Evolutionary conservation across 2,888 invertebrate genomes (phyloP).

Genomic region (Drosophila suboccidentalis): DNA sequence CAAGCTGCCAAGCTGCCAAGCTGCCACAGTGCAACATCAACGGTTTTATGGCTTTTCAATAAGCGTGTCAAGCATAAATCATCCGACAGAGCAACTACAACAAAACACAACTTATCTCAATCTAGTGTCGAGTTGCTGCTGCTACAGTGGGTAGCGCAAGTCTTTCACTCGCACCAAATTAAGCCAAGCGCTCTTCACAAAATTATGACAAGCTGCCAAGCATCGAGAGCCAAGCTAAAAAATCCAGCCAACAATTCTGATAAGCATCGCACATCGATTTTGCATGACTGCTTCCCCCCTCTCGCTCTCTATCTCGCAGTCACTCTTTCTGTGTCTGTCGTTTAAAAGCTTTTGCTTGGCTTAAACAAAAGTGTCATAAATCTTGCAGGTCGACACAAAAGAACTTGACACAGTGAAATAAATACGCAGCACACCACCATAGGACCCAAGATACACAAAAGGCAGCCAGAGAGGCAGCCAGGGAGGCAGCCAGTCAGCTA

Average conservation of each 20-base stretch:
- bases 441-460: conserved; percentile 34
- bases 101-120: conserved; percentile 67
- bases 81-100: conserved; percentile 41
- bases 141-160: conserved; percentile 52
- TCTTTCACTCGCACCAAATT: conserved; percentile 68
- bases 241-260: conserved; percentile 61
- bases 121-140: conserved; percentile 36
- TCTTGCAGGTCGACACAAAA: conserved; percentile 75
- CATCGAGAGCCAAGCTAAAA: conserved; percentile 28
- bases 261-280: conserved; percentile 82
- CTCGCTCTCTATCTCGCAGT: background rate
- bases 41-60: conserved; percentile 73
- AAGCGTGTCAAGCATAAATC: conserved; percentile 82
- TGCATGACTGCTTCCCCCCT: conserved; percentile 55
- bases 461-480: conserved; percentile 11
- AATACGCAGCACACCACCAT: conserved; percentile 55
- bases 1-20: conserved; percentile 1
- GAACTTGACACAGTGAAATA: conserved; percentile 76
- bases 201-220: conserved; percentile 77
- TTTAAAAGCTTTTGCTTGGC: conserved; percentile 68
- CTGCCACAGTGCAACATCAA: conserved; percentile 16
- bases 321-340: conserved; percentile 26
- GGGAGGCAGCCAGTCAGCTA: conserved; percentile 8
- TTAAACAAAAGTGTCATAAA: conserved; percentile 82
- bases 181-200: conserved; percentile 67